Conservation (phyloP, 2,797 vertebrate species). For the Erethizon dorsatum region DNA sequence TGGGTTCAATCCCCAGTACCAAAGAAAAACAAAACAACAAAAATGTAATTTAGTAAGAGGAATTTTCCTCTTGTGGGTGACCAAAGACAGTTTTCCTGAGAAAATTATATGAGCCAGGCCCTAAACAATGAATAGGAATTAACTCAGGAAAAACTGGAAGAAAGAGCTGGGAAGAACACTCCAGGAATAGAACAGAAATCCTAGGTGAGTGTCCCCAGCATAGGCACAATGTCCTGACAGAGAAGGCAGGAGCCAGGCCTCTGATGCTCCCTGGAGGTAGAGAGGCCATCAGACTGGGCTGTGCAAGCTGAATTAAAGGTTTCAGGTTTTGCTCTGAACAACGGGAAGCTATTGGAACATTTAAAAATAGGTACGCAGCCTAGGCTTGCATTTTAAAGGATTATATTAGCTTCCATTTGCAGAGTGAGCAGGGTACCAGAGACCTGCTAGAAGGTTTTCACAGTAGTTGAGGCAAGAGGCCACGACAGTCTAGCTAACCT, state of each 20-base stretch:
- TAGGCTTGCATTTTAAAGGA: neutral
- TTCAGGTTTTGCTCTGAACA: neutral
- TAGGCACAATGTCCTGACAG: rapidly evolving
- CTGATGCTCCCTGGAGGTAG: too few relatives aligned
- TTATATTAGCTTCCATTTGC: neutral
- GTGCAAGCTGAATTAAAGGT: neutral
- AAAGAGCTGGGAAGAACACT: neutral
- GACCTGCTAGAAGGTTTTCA: neutral
- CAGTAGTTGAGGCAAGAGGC: neutral
- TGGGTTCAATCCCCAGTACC: neutral
- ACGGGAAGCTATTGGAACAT: neutral
- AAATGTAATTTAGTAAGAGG: neutral
- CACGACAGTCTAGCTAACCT: neutral
- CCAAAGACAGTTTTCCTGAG: neutral
- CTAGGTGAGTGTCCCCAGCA: too few relatives aligned
- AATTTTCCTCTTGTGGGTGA: neutral
- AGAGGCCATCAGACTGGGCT: too few relatives aligned
- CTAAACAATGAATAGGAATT: neutral
- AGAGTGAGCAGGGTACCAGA: neutral
- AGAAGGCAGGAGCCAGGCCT: neutral
- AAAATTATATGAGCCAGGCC: neutral
- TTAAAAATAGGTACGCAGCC: neutral
- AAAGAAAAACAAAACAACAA: neutral
- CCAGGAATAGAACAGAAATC: too few relatives aligned
- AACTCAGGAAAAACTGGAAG: neutral